Evolutionary conservation across 2,113 vertebrate genomes (phyloP), one percentile per base, ranked within the genome.

Genomic region (Neotragus pygmaeus): DNA sequence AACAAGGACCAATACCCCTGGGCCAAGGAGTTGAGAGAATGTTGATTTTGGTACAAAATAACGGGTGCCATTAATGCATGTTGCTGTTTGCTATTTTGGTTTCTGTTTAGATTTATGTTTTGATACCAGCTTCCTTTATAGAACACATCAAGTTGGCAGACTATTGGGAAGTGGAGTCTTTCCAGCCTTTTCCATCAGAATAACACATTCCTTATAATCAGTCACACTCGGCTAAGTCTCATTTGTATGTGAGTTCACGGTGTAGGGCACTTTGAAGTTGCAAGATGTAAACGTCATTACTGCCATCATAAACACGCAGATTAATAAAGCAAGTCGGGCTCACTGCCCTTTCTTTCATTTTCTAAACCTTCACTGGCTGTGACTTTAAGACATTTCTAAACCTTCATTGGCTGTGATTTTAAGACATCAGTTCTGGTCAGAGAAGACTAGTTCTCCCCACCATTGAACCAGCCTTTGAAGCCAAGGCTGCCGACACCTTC

Each of bases 21-120:
- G 88, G 92, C 95, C 33, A 21, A 91, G 47, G 51, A 51, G 60
- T 28, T 33, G 75, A 94, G 81, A 27, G 64, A 81, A 88, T 88
- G 75, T 28, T 91, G 75, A 51, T 36, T 93, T 94, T 5, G 55
- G 57, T 62, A 94, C 80, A 96, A 94, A 92, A 88, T 92, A 83
- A 82, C 19, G 80, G 96, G 95, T 88, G 1, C 94, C 70, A 94
- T 85, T 62, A 96, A 98, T 92, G 86, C 80, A 33, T 45, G 15
- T 75, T 97, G 96, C 83, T 81, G 30, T 97, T 84, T 58, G 73
- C 87, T 73, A 47, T 81, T 97, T 96, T 73, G 47, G 64, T 91
- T 89, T 96, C 64, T 96, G 97, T 96, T 97, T 86, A 96, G 95
- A 98, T 97, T 94, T 93, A 39, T 62, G 83, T 95, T 97, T 88